Conservation (phyloP, 2,888 invertebrate genomes). For the Trachelus troglodyta region DNA sequence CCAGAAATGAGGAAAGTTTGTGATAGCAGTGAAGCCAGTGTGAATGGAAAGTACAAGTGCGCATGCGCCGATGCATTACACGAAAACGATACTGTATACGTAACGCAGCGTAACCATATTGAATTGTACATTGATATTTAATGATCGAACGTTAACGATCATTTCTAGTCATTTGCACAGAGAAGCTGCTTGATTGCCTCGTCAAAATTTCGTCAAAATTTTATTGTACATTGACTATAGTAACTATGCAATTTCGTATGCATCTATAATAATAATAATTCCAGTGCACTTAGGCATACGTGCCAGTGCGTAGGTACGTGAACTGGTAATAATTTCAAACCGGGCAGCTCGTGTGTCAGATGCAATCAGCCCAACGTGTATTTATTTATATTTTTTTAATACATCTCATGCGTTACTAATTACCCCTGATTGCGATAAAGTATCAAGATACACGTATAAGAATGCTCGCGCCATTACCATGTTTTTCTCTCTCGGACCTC, state of each 20-base stretch:
- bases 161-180: too few relatives aligned
- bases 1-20: neutral
- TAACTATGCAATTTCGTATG: neutral
- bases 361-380: slow-evolving; percentile 30
- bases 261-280: neutral
- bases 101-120: neutral
- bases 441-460: slow-evolving; percentile 26
- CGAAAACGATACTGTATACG: neutral
- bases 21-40: neutral
- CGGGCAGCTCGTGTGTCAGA: slow-evolving; percentile 25
- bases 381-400: slow-evolving; percentile 34
- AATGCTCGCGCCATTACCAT: slow-evolving; percentile 8
- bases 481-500: neutral
- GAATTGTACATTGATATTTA: neutral
- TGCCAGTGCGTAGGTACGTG: neutral
- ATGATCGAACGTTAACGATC: neutral
- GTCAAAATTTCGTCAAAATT: neutral
- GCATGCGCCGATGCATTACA: neutral
- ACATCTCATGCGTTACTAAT: slow-evolving; percentile 37
- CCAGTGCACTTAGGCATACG: neutral
- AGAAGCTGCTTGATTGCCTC: too few relatives aligned
- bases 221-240: neutral
- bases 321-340: slow-evolving; percentile 26
- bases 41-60: neutral
- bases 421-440: slow-evolving; percentile 41